Base-by-base conservation (phyloP, 1,140 invertebrate species). In the Aphidius ervi region DNA sequence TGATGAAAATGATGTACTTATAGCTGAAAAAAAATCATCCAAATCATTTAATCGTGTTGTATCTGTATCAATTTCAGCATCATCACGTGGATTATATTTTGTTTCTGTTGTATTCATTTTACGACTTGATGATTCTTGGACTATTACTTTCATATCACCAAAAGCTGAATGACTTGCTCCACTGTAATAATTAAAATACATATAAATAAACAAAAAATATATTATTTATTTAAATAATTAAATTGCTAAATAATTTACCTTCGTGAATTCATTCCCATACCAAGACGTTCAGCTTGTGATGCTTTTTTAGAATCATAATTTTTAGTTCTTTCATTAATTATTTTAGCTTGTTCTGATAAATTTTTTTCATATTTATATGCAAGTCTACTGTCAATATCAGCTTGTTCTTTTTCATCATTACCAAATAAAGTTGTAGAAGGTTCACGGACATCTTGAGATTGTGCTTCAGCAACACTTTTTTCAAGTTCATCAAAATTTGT, bases 401-500 rank as follows among this genome's bases (percentile, higher is more conserved):
- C 79, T 63, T 85, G 82, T 64, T 85, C 80, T 67, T 87, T 84
- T 62, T 82, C 75, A 37, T 82, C 80, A 37, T 74, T 47, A 8
- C 0, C 4, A 9, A 20, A 74, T 39, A 73, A 74, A 53, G 74
- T 68, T 9, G 67, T 61, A 72, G 77, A 81, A 76, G 84, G 79
- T 70, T 85, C 78, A 70, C 86, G 88, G 10, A 87, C 77, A 73
- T 92, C 87, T 74, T 94, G 93, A 40, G 87, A 42, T n/a, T 46
- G 84, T 65, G 92, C 84, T 62, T 81, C 81, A 65, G 89, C 87
- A 0, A 93, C 94, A 71, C 93, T 89, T 68, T 87, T 87, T 80
- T 99, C 97, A 49, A 99, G 88, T 70, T 97, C 95, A n/a, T 90
- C 90, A 78, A 99, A 99, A 78, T 99, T 95, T 9, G 90, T 86